Conservation (phyloP, 2,113 vertebrate genomes). For the Podarcis muralis region DNA sequence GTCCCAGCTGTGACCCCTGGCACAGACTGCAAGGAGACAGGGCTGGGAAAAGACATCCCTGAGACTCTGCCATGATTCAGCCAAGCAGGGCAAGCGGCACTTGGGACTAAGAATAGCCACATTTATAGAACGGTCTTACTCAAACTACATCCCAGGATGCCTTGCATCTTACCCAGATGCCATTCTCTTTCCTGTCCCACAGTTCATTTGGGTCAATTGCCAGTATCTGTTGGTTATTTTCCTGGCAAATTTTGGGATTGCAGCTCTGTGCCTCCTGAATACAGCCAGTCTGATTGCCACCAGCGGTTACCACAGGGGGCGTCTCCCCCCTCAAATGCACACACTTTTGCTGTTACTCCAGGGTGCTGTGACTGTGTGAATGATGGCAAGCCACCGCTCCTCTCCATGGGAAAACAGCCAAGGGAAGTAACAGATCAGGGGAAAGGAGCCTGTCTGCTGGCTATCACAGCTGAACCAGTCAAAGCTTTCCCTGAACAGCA, state of each 20-base stretch:
- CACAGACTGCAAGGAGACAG: not conserved
- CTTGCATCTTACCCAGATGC: not conserved
- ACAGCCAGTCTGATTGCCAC: not conserved
- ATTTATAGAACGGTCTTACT: not conserved
- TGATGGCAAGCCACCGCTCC: too few species aligned
- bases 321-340: too few species aligned
- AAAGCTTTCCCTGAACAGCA: too few species aligned
- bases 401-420: too few species aligned
- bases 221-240: not conserved
- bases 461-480: too few species aligned
- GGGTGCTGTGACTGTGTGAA: too few species aligned
- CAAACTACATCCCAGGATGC: not conserved
- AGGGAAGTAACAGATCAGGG: too few species aligned
- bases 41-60: not conserved
- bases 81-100: not conserved
- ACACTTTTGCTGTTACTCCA: too few species aligned
- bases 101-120: not conserved
- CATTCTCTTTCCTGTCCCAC: not conserved
- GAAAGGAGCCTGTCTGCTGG: too few species aligned
- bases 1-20: not conserved
- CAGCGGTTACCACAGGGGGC: too few species aligned
- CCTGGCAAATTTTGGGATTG: not conserved
- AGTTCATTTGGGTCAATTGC: not conserved
- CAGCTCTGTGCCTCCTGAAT: not conserved
- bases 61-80: not conserved